Evolutionary conservation across 1,140 invertebrate genomes (phyloP), one percentile per base, ranked within the genome.

Genomic region (Drosophila kurseongensis): DNA sequence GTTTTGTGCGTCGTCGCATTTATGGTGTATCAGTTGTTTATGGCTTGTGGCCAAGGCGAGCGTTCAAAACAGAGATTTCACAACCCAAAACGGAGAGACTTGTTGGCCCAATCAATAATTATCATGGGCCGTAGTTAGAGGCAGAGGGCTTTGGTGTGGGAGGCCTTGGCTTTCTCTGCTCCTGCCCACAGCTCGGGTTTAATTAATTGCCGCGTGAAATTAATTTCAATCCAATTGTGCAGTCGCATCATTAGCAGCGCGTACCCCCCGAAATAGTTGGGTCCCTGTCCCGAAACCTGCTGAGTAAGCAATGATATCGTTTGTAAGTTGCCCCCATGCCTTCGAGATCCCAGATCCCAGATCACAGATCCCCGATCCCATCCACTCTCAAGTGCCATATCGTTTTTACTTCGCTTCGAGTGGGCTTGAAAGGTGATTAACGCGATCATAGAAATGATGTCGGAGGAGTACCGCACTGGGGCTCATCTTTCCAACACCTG

Each of bases 401-500:
- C 73, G 62, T 75, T 75, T 68, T 55, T 62, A 74, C 40, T 73
- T 73, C 51, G 47, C 40, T 55, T 86, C 47, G 83, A 86, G 83
- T 86, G 83, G 83, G 83, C 84, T 86, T 65, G 83, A 75, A 79
- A 89, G 83, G 83, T 86, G 83, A 86, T 86, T 86, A 86, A 86
- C 83, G 83, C 83, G 83, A 86, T 86, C 84, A 86, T 88, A 80
- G 84, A 88, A 79, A 86, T 66, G 75, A 78, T 85, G 80, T 83
- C 52, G 65, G 51, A 72, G 67, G 69, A 72, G 69, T 60, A 59
- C 63, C 41, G 65, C 38, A 45, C 32, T 57, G 54, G 54, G 57
- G 68, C 56, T 73, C 69, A 73, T 78, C 81, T 68, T 62, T 74
- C 50, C 75, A 71, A 83, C 83, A 88, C 83, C 83, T 86, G 75